Evolutionary conservation across 1,140 invertebrate genomes (phyloP).

Genomic region (Calephelis virginiensis): DNA sequence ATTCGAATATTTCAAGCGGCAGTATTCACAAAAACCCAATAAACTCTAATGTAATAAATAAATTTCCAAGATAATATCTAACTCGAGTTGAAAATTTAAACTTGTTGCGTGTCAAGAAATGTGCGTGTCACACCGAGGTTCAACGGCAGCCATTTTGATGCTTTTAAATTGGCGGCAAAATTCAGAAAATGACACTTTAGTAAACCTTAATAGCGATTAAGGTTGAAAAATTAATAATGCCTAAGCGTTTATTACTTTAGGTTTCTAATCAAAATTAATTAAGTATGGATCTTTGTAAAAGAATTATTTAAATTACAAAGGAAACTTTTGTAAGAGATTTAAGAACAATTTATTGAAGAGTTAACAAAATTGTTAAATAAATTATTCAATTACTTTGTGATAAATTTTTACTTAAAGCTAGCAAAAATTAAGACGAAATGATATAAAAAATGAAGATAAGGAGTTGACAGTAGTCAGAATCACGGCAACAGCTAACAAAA

Average conservation of each 20-base stretch:
- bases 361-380: too few relatives aligned
- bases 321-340: too few relatives aligned
- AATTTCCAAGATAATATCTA: conserved; percentile 6
- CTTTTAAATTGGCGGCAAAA: conserved; percentile 68
- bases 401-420: too few relatives aligned
- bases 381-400: too few relatives aligned
- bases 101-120: conserved; percentile 37
- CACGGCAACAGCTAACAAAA: too few relatives aligned
- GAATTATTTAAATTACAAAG: too few relatives aligned
- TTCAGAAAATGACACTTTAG: conserved; percentile 67
- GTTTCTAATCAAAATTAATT: neutral
- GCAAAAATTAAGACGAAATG: too few relatives aligned
- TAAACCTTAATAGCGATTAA: conserved; percentile 3
- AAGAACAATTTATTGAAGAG: neutral
- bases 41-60: neutral
- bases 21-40: neutral
- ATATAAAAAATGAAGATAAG: too few relatives aligned
- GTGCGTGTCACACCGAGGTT: conserved; percentile 57
- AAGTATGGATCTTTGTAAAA: too few relatives aligned
- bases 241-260: neutral
- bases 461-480: too few relatives aligned
- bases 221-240: conserved; percentile 42
- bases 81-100: conserved; percentile 27
- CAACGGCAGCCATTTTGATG: conserved; percentile 61
- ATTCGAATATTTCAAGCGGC: neutral